Percentiles rank a stretch among this genome's conserved stretches.
These are phyloP conservation scores for Prosapia bicincta DNA, from an alignment of 2,888 invertebrate genomes.

Conservation along the genomic window DNA sequence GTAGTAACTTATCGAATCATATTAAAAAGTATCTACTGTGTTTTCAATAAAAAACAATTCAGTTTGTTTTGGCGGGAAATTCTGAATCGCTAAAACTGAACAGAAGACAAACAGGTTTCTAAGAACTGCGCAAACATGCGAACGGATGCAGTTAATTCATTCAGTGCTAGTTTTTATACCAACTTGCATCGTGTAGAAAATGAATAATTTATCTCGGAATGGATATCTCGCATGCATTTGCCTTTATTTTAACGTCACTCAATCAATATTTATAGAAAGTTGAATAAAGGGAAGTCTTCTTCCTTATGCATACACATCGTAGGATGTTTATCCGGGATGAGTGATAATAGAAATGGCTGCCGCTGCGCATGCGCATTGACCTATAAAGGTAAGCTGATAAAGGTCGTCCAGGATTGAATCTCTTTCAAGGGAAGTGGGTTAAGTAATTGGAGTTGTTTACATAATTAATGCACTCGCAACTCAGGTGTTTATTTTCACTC, in stretches of 20 bases:
- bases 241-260: background rate
- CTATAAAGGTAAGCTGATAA: background rate
- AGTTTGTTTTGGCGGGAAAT: too few relatives aligned
- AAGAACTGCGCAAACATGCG: too few relatives aligned
- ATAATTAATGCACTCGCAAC: background rate
- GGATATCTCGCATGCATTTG: background rate
- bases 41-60: too few relatives aligned
- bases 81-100: too few relatives aligned
- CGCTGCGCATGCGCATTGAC: background rate
- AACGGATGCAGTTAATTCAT: too few relatives aligned
- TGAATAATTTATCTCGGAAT: background rate
- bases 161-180: background rate
- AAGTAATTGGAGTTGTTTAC: background rate
- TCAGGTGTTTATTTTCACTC: too few relatives aligned
- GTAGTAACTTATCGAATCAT: too few relatives aligned
- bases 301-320: background rate
- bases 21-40: too few relatives aligned
- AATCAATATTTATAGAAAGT: background rate
- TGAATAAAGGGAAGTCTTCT: background rate
- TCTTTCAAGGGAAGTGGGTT: background rate
- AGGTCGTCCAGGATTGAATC: background rate
- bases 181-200: background rate
- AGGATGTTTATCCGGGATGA: background rate
- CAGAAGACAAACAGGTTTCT: too few relatives aligned
- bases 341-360: background rate